Evolutionary conservation across 2,797 vertebrate species (phyloP).

Genomic region (Mormyrops attenuatus): DNA sequence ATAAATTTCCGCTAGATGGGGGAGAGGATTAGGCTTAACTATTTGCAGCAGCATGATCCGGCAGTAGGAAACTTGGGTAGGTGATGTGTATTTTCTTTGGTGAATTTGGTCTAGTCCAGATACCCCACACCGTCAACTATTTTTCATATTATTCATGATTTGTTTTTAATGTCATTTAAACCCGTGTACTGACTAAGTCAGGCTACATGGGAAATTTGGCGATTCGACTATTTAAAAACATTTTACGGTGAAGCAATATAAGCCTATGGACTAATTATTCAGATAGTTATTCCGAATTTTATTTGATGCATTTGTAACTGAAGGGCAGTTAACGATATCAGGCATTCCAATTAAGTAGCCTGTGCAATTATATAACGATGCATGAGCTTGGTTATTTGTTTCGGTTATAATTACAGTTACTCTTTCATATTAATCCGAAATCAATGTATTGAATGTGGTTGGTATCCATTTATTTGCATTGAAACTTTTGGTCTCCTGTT

Average conservation of each 20-base stretch:
- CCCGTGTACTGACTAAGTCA: not conserved
- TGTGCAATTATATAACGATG: not conserved
- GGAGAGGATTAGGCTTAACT: not conserved
- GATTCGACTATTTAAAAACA: not conserved
- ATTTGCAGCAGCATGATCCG: not conserved
- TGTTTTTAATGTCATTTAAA: not conserved
- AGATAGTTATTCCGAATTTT: not conserved
- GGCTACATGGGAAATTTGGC: not conserved
- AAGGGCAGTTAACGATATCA: not conserved
- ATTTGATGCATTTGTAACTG: not conserved
- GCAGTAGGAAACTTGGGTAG: not conserved
- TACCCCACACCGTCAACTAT: not conserved
- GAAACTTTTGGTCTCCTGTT: not conserved
- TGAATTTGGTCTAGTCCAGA: not conserved
- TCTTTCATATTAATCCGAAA: not conserved
- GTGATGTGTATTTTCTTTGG: not conserved
- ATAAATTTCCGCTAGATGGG: conserved; percentile 1
- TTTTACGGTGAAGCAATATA: not conserved
- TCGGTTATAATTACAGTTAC: not conserved
- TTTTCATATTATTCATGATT: not conserved
- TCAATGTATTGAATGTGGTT: not conserved
- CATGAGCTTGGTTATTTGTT: not conserved
- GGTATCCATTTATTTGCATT: not conserved
- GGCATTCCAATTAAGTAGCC: not conserved
- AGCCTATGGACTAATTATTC: not conserved